These are phyloP conservation scores for Lycophotia porphyrea DNA, from an alignment of 2,888 invertebrate species.

Conservation along the genomic window DNA sequence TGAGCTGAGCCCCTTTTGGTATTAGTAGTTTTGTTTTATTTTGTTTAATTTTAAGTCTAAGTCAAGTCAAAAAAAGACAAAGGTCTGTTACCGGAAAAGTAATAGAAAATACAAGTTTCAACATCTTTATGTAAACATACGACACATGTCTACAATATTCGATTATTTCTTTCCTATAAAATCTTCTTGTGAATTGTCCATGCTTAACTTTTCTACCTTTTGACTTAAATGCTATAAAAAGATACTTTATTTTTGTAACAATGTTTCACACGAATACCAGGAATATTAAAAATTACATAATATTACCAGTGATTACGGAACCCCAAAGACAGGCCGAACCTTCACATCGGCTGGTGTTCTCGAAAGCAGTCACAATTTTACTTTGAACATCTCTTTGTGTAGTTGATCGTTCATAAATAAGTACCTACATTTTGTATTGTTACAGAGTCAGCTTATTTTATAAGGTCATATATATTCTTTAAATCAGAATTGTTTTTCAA, in stretches of 20 bases:
- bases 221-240: background rate
- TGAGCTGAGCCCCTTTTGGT: background rate
- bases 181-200: constrained; percentile 2
- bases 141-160: background rate
- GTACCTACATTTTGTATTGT: constrained; percentile 40
- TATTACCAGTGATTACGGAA: constrained; percentile 47
- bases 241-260: background rate
- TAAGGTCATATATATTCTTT: background rate
- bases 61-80: too few species aligned
- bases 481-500: background rate
- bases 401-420: constrained; percentile 60
- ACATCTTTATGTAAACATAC: background rate
- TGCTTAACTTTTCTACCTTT: background rate
- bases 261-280: background rate
- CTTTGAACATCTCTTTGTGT: constrained; percentile 67
- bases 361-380: constrained; percentile 64
- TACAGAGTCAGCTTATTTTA: constrained; percentile 16
- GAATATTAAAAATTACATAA: constrained; percentile 23
- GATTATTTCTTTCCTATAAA: constrained; percentile 3
- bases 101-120: background rate
- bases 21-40: background rate
- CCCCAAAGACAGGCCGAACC: constrained; percentile 57
- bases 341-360: constrained; percentile 64
- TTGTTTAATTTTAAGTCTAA: background rate
- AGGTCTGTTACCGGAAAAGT: background rate